These are phyloP conservation scores for Helicoverpa assulta DNA, from an alignment of 2,888 invertebrate genomes.

Conservation along the genomic window DNA sequence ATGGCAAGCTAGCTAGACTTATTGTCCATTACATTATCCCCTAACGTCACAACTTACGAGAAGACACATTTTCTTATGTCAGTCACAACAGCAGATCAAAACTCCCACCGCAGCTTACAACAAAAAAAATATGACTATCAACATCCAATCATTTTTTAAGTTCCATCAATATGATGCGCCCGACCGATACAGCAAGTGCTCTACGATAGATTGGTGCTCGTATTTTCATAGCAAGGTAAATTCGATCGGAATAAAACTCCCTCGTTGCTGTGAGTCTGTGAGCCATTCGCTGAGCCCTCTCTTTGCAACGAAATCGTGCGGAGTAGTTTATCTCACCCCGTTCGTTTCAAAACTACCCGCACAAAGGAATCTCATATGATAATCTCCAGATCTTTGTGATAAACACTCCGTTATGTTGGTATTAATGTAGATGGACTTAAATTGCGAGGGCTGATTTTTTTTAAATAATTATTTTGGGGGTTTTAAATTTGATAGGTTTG, in stretches of 20 bases:
- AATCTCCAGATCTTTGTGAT: constrained; percentile 79
- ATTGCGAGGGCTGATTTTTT: constrained; percentile 4
- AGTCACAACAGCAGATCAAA: neutral
- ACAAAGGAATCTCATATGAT: constrained; percentile 84
- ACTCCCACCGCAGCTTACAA: constrained; percentile 5
- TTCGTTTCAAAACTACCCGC: constrained; percentile 72
- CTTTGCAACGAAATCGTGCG: constrained; percentile 86
- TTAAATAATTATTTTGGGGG: neutral
- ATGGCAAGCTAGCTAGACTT: neutral
- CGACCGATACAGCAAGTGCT: constrained; percentile 61
- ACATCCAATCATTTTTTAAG: constrained; percentile 57
- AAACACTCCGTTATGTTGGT: constrained; percentile 59
- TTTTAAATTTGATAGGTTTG: no score
- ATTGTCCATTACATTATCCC: neutral
- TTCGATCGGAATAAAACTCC: constrained; percentile 86
- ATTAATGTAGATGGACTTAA: constrained; percentile 47
- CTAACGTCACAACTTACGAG: constrained; percentile 14
- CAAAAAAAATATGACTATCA: constrained; percentile 16
- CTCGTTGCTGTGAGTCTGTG: constrained; percentile 72
- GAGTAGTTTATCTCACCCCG: constrained; percentile 86
- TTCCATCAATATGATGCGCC: constrained; percentile 59
- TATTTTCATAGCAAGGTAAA: constrained; percentile 81
- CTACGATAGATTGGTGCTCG: constrained; percentile 64
- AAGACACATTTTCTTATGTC: neutral
- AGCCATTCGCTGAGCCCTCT: constrained; percentile 85